These are phyloP conservation scores for Artibeus lituratus DNA, from an alignment of 2,797 vertebrate species.

Conservation along the genomic window DNA sequence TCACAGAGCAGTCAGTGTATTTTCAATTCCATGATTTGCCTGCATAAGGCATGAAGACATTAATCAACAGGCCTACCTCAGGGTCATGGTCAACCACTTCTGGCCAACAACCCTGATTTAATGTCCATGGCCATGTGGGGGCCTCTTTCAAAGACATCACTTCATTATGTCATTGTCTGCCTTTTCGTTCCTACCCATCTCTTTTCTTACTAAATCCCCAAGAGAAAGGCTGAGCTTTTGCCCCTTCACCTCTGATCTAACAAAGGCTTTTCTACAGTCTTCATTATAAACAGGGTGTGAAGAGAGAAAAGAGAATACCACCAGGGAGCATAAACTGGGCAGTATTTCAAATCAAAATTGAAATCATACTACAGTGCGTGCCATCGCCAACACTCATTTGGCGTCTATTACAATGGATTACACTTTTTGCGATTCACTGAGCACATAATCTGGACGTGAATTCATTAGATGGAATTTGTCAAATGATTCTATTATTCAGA, in stretches of 20 bases:
- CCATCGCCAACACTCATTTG: background rate
- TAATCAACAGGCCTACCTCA: background rate
- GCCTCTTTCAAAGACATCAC: background rate
- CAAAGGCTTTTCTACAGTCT: background rate
- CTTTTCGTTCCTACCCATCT: background rate
- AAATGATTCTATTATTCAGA: background rate
- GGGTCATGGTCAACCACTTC: background rate
- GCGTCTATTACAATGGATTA: background rate
- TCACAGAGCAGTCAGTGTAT: background rate
- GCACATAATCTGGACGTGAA: background rate
- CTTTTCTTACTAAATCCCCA: background rate
- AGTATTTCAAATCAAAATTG: conserved; percentile 12
- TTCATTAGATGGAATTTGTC: background rate
- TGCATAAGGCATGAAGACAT: background rate
- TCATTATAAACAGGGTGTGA: background rate
- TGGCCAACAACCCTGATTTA: background rate
- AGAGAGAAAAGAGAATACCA: background rate
- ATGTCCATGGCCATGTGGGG: fast-evolving
- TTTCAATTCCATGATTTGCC: background rate
- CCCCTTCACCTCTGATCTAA: background rate
- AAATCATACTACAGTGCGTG: background rate
- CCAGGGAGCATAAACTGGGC: background rate
- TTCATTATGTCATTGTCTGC: background rate
- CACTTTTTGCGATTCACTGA: conserved; percentile 21
- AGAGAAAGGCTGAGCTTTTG: background rate